phyloP scores from a whole-genome alignment of 2,797 vertebrate species.

The Miichthys miiuy region DNA sequence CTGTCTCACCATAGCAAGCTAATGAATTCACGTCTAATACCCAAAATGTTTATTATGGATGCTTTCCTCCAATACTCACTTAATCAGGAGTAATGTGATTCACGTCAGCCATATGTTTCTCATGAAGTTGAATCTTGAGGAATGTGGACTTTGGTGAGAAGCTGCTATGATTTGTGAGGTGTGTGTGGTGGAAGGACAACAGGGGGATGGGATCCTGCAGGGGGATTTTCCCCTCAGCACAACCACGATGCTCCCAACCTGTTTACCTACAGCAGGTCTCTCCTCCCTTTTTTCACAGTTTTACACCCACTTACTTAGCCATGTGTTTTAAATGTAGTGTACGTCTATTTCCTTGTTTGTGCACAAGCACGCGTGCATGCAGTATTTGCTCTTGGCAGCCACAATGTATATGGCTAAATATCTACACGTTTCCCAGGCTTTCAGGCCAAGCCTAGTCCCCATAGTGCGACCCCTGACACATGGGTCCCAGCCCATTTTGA shows the following conservation, averaged over 20 bases:
- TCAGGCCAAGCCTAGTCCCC: constrained; percentile 83
- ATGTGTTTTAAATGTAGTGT: constrained; percentile 69
- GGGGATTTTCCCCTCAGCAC: constrained; percentile 61
- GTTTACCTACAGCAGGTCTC: constrained; percentile 72
- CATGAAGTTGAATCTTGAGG: constrained; percentile 84
- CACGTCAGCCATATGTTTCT: constrained; percentile 83
- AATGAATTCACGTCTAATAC: constrained; percentile 61
- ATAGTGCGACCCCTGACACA: constrained; percentile 84
- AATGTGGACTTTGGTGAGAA: constrained; percentile 84
- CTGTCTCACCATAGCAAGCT: constrained; percentile 10
- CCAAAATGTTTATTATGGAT: constrained; percentile 75
- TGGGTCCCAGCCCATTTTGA: constrained; percentile 84
- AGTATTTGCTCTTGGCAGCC: constrained; percentile 74
- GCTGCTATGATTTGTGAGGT: constrained; percentile 85
- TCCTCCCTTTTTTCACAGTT: constrained; percentile 56
- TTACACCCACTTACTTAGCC: constrained; percentile 64
- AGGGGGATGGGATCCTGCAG: constrained; percentile 68
- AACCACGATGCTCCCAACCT: constrained; percentile 65
- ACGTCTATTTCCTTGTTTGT: constrained; percentile 61
- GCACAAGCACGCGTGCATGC: constrained; percentile 62
- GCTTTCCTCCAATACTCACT: constrained; percentile 71
- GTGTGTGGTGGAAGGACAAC: constrained; percentile 79
- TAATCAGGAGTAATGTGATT: constrained; percentile 83
- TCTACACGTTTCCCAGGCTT: constrained; percentile 83
- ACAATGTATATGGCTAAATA: constrained; percentile 73